Evolutionary conservation across 2,113 vertebrate species (phyloP).

Genomic region (Cyprinus carpio): DNA sequence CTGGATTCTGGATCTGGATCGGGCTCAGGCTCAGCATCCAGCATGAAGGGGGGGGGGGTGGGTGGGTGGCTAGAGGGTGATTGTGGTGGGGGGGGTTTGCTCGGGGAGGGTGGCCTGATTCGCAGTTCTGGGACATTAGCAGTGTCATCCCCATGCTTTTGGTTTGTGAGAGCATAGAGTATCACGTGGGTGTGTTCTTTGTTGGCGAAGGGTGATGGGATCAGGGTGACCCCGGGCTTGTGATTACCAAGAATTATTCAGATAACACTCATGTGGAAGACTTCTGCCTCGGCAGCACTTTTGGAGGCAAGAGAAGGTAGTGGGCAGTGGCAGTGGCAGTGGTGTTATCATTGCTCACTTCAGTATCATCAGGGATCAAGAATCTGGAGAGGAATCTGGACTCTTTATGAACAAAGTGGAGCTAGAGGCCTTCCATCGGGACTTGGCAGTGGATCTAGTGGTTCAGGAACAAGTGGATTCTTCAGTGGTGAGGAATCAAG

Average conservation of each 20-base stretch:
- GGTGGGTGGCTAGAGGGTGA: too few relatives aligned
- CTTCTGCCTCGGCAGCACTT: slow-evolving; percentile 59
- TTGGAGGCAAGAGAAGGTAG: slow-evolving; percentile 63
- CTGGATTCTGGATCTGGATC: slow-evolving; percentile 61
- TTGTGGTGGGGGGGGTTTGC: too few relatives aligned
- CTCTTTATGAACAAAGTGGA: slow-evolving; percentile 35
- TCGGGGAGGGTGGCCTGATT: too few relatives aligned
- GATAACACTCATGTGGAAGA: slow-evolving; percentile 59
- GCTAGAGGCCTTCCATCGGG: slow-evolving; percentile 56
- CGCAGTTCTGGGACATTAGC: slow-evolving; percentile 63
- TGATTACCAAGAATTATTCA: slow-evolving; percentile 56
- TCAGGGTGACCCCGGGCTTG: slow-evolving; percentile 60
- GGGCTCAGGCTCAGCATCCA: slow-evolving; percentile 54
- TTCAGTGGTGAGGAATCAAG: too few relatives aligned
- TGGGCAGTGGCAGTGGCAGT: slow-evolving; percentile 57
- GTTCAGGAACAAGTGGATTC: too few relatives aligned
- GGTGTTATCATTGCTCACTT: slow-evolving; percentile 43
- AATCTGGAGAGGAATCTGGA: slow-evolving; percentile 44
- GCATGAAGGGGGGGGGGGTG: too few relatives aligned
- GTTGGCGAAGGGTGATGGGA: too few relatives aligned
- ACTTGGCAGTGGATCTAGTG: too few relatives aligned
- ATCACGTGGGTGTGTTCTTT: too few relatives aligned
- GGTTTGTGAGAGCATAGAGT: slow-evolving; percentile 46
- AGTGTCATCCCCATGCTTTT: slow-evolving; percentile 2
- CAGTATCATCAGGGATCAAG: slow-evolving; percentile 58